phyloP scores from a whole-genome alignment of 2,113 vertebrate genomes.

The Percina caprodes region DNA sequence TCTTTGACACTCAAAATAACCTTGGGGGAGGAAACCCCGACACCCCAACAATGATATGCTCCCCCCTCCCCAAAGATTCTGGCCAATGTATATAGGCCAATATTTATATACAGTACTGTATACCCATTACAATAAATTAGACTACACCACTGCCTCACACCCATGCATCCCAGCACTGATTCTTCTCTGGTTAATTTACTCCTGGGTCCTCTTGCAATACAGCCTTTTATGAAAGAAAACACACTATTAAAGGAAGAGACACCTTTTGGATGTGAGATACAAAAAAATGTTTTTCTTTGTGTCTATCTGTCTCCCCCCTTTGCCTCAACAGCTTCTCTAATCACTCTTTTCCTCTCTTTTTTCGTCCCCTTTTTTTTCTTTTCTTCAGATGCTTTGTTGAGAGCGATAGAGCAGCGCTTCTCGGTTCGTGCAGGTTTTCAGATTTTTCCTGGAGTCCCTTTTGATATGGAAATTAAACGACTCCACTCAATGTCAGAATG shows the following conservation, averaged over 20 bases:
- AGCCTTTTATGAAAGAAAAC: slow-evolving; percentile 40
- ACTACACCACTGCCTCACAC: background rate
- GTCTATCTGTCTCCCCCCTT: slow-evolving; percentile 17
- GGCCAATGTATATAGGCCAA: too few species aligned
- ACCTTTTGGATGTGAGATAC: slow-evolving; percentile 40
- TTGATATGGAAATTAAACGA: slow-evolving; percentile 77
- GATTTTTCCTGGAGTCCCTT: slow-evolving; percentile 58
- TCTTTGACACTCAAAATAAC: too few species aligned
- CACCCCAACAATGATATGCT: too few species aligned
- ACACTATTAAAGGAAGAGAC: slow-evolving; percentile 45
- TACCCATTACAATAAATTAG: too few species aligned
- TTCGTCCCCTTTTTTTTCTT: background rate
- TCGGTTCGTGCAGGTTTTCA: slow-evolving; percentile 42
- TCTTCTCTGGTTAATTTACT: slow-evolving; percentile 44
- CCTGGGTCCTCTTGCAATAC: slow-evolving; percentile 6
- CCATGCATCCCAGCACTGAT: background rate
- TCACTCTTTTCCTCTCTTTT: slow-evolving; percentile 41
- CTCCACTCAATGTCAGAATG: slow-evolving; percentile 61
- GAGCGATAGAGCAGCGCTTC: slow-evolving; percentile 26
- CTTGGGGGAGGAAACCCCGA: too few species aligned
- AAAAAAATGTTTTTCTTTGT: slow-evolving; percentile 38
- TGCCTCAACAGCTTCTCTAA: slow-evolving; percentile 39
- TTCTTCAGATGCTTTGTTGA: slow-evolving; percentile 21
- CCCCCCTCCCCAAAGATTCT: too few species aligned
- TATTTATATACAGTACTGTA: too few species aligned